Base-by-base conservation (phyloP, 2,797 vertebrate species). In the Diplodus puntazzo region DNA sequence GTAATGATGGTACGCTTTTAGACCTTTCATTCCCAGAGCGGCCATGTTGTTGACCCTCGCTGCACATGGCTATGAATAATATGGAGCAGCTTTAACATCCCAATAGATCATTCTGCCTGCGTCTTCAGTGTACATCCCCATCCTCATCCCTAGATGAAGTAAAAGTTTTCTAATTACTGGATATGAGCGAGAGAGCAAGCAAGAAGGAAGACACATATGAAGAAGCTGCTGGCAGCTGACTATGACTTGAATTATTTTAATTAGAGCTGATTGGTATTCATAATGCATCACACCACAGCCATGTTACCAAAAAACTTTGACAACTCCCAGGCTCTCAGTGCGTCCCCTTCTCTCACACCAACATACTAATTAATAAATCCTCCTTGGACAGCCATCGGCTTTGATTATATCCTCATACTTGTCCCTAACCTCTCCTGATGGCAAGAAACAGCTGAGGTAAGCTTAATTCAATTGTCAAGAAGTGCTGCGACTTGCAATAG, bases 331-430 rank as follows among this genome's bases (percentile, higher is more conserved):
- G 42, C n/a, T 83, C 9, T 81, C 73, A 16, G 25, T 49, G 69
- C 75, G 52, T 72, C 17, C 34, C 25, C 30, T 60, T 69, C 42
- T 52, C 73, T 80, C 64, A 79, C 34, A 61, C 67, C 71, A 62
- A 84, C 69, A 75, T 69, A 69, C 76, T 91, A 86, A 90, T 92
- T 87, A 88, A 83, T 76, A 78, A 78, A 80, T 80, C 72, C 81
- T 89, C 75, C 59, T 77, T 49, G 79, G 83, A 87, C 76, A 82
- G 70, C 63, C 34, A 73, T 88, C 59, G 16, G 59, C 75, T 78
- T 50, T 85, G 87, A 91, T 89, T 79, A 82, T 57, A 83, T 76
- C 62, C 7, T 82, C 58, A 58, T 65, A 54, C 70, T 62, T 74
- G 67, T 82, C 68, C 73, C 81, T 55, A 65, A 74, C 82, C 21